These are phyloP conservation scores for Coremacera marginata DNA, from an alignment of 2,888 invertebrate species.

Conservation along the genomic window DNA sequence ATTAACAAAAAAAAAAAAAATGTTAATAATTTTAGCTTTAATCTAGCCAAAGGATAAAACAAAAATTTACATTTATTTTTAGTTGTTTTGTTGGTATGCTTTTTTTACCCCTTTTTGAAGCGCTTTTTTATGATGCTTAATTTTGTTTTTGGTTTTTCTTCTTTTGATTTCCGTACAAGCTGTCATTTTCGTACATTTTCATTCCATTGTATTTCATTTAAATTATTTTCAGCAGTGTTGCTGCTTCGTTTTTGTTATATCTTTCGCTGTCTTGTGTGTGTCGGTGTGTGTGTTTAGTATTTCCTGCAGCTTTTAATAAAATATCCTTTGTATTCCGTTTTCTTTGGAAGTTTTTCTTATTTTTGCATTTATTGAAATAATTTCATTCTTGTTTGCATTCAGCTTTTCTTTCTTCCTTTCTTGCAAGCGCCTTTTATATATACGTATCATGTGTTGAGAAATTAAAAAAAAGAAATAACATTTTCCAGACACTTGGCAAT, in stretches of 20 bases:
- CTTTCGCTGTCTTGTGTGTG: neutral
- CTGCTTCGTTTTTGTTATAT: neutral
- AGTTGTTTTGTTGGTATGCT: neutral
- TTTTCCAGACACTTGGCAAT: conserved; percentile 25
- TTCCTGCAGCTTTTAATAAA: conserved; percentile 34
- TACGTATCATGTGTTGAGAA: neutral
- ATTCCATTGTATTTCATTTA: conserved; percentile 25
- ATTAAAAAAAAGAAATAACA: neutral
- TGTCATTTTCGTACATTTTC: neutral
- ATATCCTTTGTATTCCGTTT: conserved; percentile 21
- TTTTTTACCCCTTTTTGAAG: neutral
- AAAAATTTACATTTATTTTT: neutral
- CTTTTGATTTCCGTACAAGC: neutral
- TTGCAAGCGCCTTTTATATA: too few relatives aligned
- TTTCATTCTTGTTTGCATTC: conserved; percentile 11
- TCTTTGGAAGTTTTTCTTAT: neutral
- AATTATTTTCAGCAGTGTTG: conserved; percentile 30
- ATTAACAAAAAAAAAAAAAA: too few relatives aligned
- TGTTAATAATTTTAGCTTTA: neutral
- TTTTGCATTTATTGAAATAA: conserved; percentile 13
- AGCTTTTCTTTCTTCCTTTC: neutral
- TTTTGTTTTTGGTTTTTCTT: neutral
- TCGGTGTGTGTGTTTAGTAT: neutral
- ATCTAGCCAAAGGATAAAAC: neutral
- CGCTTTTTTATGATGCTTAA: neutral